Conservation (phyloP, 2,113 vertebrate genomes). For the Perca flavescens region DNA sequence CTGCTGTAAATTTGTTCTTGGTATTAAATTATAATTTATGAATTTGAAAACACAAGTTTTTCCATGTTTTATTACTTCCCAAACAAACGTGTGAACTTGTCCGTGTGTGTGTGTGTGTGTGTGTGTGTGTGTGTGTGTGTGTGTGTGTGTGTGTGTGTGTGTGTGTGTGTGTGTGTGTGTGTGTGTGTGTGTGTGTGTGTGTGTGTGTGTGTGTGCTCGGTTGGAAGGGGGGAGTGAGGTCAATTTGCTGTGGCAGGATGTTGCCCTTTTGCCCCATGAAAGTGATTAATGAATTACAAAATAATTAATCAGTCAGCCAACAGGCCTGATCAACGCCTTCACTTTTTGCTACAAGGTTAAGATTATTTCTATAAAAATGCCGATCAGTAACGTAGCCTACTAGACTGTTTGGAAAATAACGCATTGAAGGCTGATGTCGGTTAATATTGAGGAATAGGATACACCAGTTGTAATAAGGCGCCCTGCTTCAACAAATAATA, state of each 20-base stretch:
- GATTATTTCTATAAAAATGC: slow-evolving; percentile 14
- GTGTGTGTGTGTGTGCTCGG: slow-evolving; percentile 28
- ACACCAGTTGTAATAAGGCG: slow-evolving; percentile 83
- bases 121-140: slow-evolving; percentile 10
- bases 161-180: not conserved
- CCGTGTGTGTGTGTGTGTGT: slow-evolving; percentile 17
- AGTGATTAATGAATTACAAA: slow-evolving; percentile 78
- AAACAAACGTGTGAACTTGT: slow-evolving; percentile 49
- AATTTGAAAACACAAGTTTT: slow-evolving; percentile 95
- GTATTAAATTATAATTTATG: slow-evolving; percentile 99
- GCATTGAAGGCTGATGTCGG: slow-evolving; percentile 23
- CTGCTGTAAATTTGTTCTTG: slow-evolving; percentile 99
- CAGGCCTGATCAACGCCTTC: slow-evolving; percentile 41
- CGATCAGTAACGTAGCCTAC: slow-evolving; percentile 33
- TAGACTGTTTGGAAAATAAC: not conserved
- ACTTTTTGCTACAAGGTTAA: slow-evolving; percentile 34
- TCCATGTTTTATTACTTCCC: slow-evolving; percentile 83
- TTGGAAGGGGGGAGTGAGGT: slow-evolving; percentile 49
- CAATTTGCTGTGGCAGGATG: slow-evolving; percentile 79
- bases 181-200: not conserved
- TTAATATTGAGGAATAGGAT: slow-evolving; percentile 30
- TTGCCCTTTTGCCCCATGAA: slow-evolving; percentile 75
- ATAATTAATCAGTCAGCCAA: slow-evolving; percentile 76
- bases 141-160: slow-evolving; percentile 20
- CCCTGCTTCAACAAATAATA: slow-evolving; percentile 76